Base-by-base conservation (phyloP, 2,113 vertebrate genomes). In the Coracopsis vasa region DNA sequence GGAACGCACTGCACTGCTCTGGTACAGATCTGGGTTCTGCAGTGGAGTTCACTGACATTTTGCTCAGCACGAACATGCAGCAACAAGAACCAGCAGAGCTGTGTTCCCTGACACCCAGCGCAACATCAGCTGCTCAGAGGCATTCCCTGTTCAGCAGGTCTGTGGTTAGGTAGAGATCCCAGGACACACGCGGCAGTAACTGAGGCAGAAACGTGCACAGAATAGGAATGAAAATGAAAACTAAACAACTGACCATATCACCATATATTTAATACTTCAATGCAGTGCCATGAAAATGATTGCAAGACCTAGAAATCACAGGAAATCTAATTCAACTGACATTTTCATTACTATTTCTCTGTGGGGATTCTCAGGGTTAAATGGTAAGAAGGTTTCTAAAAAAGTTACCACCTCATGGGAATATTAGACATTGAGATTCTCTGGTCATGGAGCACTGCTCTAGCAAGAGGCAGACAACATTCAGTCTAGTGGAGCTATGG, bases 101-200 rank as follows among this genome's bases (percentile, higher is more conserved):
- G 33, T 58, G 56, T 10, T 10, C 56, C 21, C 33, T 16, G 21
- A 58, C 33, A 58, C 56, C 13, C 56, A 16, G 33, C 24, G 24
- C 58, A 21, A 3, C 6, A 1, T 1, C 31, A 9, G 9, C 1
- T 24, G 61, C 39, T 21, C 69, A 17, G 25, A 48, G 69, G 28
- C 12, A 2, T 20, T 10, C 35, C 27, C 27, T 8, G 12, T 0
- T 23, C 71, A 18, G 42, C 2, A 9, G 11, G 3, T 7, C 70
- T 11, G 37, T 0, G 1, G 3, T 0, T 1, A 1, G 21, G n/a
- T 11, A 33, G 58, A 23, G 29, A 51, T 58, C 29, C 31, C 31
- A 8, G 27, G 33, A 44, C 44, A 67, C 66, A 16, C 13, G 9
- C 67, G 24, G 58, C 10, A 2, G 0, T 2, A 54, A n/a, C 21